Evolutionary conservation across 2,797 vertebrate genomes (phyloP).

Genomic region (Philypnodon macrostomus): DNA sequence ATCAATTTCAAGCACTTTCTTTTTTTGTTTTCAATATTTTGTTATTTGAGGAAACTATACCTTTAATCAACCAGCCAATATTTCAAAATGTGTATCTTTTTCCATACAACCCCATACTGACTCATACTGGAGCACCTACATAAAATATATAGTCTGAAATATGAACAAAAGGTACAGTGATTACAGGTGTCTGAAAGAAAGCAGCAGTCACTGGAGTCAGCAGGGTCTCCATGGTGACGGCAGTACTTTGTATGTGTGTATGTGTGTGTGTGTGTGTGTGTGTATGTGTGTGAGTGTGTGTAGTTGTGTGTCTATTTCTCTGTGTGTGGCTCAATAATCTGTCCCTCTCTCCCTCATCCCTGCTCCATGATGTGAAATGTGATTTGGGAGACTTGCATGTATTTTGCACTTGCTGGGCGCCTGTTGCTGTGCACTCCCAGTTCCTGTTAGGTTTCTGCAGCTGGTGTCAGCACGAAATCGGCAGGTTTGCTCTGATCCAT

Average conservation of each 20-base stretch:
- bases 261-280: conserved; percentile 1
- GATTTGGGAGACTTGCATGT: conserved; percentile 10
- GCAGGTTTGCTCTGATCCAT: conserved; percentile 1
- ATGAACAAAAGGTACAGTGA: not conserved
- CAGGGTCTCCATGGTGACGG: conserved; percentile 58
- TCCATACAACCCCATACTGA: too few species aligned
- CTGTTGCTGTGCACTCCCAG: conserved; percentile 9
- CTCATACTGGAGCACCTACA: too few species aligned
- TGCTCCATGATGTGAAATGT: conserved; percentile 11
- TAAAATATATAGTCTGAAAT: too few species aligned
- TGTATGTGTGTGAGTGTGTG: conserved; percentile 8
- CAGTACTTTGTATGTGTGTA: conserved; percentile 2
- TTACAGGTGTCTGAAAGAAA: conserved; percentile 45
- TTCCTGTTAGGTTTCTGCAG: conserved; percentile 2
- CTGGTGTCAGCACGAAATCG: conserved; percentile 7
- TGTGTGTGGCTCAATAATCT: not conserved
- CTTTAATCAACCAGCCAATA: too few species aligned
- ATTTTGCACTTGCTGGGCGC: conserved; percentile 2
- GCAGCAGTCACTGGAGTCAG: conserved; percentile 45
- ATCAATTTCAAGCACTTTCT: too few species aligned
- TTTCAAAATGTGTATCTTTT: too few species aligned
- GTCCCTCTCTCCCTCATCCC: conserved; percentile 17
- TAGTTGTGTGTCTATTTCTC: too few species aligned
- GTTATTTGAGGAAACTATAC: too few species aligned
- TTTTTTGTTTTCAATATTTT: too few species aligned